Evolutionary conservation across 1,140 invertebrate species (phyloP), one percentile per base, ranked within the genome.

Genomic region (Akabosia matsudoensis): DNA sequence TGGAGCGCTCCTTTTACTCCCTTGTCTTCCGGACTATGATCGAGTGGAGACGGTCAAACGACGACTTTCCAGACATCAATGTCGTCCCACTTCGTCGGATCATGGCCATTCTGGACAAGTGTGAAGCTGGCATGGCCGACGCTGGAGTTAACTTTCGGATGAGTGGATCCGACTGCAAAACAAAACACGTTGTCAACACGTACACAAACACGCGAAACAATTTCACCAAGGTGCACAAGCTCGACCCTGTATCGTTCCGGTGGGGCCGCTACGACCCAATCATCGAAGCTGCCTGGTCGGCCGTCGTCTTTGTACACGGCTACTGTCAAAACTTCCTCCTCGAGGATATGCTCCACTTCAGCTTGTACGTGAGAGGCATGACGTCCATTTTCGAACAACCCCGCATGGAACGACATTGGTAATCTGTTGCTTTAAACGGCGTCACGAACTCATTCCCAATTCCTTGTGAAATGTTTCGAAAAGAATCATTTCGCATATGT

Each of bases 191-290:
- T 4, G 61, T 67, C 1, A 2, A 67, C 1, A 67, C 61, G 1
- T 30, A 30, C 28, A 30, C 61, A 1, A 7, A 30, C 26, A 2
- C 10, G 22, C 28, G 10, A 67, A 28, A 67, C 10, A 31, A 31
- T 7, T 1, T 10, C 13, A 67, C 61, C 30, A 67, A 7, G 24
- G 4, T 7, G 10, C 22, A 67, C 28, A 28, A 67, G 10, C 24
- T 7, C 28, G 7, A 67, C 10, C 24, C 24, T 10, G 31, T 16
- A 16, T 67, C 61, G 1, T 67, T 67, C 28, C 61, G 61, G 28
- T 67, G 61, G 61, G 24, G 24, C 14, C 61, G 24, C 61, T 67
- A 67, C n/a, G 61, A 67, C n/a, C 61, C 61, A 4, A 67, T 67
- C n/a, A 67, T 67, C 31, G 61, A 67, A 30, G 24, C 61, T 30